Percentiles rank a stretch among this genome's conserved stretches.
phyloP scores from a whole-genome alignment of 2,113 vertebrate genomes.

The Scomber colias region DNA sequence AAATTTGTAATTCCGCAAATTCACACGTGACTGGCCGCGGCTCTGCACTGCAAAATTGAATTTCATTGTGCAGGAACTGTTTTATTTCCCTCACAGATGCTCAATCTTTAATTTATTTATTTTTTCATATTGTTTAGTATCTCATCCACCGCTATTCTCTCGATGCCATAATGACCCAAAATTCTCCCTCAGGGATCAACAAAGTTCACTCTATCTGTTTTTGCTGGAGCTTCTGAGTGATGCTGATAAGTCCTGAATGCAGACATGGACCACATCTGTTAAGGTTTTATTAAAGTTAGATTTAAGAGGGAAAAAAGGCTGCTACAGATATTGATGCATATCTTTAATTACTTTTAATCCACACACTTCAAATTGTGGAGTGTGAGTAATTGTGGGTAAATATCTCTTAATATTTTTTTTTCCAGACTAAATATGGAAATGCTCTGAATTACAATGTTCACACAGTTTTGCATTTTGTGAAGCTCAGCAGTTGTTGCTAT shows the following conservation, averaged over 20 bases:
- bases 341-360: conserved; percentile 26
- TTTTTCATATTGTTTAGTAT: conserved; percentile 17
- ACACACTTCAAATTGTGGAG: too few species aligned
- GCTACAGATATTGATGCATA: conserved; percentile 20
- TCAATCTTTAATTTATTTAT: conserved; percentile 26
- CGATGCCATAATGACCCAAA: conserved; percentile 38
- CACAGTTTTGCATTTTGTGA: conserved; percentile 27
- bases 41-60: conserved; percentile 9
- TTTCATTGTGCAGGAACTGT: conserved; percentile 1
- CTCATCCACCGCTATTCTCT: conserved; percentile 15
- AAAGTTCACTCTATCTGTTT: conserved; percentile 52
- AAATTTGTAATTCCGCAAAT: conserved; percentile 28
- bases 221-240: conserved; percentile 18
- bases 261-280: background rate
- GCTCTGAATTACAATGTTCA: background rate
- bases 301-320: background rate
- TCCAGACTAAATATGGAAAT: conserved; percentile 5
- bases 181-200: conserved; percentile 43
- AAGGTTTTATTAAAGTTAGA: background rate
- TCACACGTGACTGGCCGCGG: background rate
- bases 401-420: background rate
- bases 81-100: conserved; percentile 15
- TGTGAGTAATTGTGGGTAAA: background rate
- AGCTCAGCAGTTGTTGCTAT: conserved; percentile 38
- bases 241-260: conserved; percentile 42